Evolutionary conservation across 2,888 invertebrate species (phyloP).

Genomic region (Pristionchus exspectatus): DNA sequence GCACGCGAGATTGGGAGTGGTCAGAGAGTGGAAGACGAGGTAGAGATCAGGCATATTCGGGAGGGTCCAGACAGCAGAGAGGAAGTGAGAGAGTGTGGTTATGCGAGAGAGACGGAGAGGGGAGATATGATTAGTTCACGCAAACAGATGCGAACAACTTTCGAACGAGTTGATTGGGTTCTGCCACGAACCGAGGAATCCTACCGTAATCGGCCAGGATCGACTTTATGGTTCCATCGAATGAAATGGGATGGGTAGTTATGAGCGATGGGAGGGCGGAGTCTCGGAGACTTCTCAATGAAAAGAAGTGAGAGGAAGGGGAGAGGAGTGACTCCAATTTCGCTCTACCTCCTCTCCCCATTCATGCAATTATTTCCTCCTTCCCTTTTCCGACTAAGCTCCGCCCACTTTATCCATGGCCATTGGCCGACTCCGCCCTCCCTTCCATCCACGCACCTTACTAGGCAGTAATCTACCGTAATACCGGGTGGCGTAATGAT

Average conservation of each 20-base stretch:
- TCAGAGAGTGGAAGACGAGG: constrained; percentile 19
- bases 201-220: constrained; percentile 27
- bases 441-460: background rate
- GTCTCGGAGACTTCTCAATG: constrained; percentile 24
- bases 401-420: constrained; percentile 42
- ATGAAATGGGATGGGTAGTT: constrained; percentile 31
- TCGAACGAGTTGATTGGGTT: constrained; percentile 21
- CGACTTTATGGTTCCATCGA: background rate
- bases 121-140: constrained; percentile 51
- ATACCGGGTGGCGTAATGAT: background rate
- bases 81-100: constrained; percentile 16
- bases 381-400: background rate
- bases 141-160: constrained; percentile 33
- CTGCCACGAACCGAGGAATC: background rate
- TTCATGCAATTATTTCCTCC: constrained; percentile 50
- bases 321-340: constrained; percentile 43
- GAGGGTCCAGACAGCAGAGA: constrained; percentile 57
- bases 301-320: constrained; percentile 36
- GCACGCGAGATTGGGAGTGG: background rate
- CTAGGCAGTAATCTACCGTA: constrained; percentile 40
- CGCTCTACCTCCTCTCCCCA: background rate
- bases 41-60: constrained; percentile 29
- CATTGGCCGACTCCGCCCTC: constrained; percentile 31
- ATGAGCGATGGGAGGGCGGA: constrained; percentile 42
- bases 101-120: background rate